Evolutionary conservation across 2,113 vertebrate species (phyloP).

Genomic region (Serinus canaria): DNA sequence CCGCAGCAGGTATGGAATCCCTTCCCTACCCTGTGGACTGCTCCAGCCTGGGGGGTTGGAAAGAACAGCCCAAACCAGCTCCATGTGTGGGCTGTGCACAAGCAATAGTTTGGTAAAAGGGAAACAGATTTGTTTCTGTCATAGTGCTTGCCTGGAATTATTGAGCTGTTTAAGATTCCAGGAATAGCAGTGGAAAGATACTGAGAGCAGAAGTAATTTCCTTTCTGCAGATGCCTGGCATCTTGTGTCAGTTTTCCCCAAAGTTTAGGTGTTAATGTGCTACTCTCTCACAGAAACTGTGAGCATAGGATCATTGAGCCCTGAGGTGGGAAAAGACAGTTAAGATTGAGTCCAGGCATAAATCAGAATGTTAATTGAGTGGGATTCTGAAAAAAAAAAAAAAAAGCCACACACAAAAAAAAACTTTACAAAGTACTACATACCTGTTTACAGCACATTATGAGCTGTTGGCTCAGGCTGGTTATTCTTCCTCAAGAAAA

Average conservation of each 20-base stretch:
- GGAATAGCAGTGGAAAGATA: not conserved
- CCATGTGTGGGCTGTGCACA: accelerated
- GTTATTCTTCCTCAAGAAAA: not conserved
- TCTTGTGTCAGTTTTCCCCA: not conserved
- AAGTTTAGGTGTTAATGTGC: not conserved
- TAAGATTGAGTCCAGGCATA: not conserved
- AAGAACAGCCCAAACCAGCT: not conserved
- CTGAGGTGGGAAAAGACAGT: not conserved
- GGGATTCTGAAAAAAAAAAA: not conserved
- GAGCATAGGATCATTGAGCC: not conserved
- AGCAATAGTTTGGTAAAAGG: accelerated
- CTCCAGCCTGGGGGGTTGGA: not conserved
- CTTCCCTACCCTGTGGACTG: accelerated
- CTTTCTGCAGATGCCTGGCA: not conserved
- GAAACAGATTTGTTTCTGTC: not conserved
- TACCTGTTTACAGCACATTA: accelerated
- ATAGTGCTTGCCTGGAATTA: accelerated
- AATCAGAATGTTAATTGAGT: not conserved
- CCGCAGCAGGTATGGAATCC: constrained; percentile 87
- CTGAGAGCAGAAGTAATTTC: not conserved
- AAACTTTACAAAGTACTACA: accelerated
- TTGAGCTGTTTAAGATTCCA: not conserved
- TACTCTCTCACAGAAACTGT: not conserved
- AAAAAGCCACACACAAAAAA: no score
- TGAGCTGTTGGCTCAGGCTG: not conserved